phyloP scores from a whole-genome alignment of 1,140 invertebrate genomes.

The Phthorimaea operculella region DNA sequence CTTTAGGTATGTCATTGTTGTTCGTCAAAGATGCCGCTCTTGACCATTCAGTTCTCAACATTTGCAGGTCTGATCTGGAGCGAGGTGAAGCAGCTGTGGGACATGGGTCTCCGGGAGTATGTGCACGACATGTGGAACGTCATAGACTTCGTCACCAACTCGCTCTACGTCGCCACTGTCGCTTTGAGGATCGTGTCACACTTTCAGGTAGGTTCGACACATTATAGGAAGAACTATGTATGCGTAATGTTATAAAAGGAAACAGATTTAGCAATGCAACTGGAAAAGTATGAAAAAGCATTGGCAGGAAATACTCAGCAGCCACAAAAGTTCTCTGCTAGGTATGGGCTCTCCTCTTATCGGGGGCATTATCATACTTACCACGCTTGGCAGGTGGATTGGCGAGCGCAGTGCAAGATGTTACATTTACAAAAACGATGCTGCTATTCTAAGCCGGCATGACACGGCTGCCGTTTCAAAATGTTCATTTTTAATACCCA shows the following conservation, averaged over 20 bases:
- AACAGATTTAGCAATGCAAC: not conserved
- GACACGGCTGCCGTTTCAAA: not conserved
- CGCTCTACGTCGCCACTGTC: conserved; percentile 96
- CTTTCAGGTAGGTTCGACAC: conserved; percentile 78
- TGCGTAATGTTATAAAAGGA: not conserved
- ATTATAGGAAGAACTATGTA: no score
- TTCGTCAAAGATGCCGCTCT: no score
- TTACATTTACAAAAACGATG: no score
- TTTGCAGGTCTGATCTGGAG: conserved; percentile 94
- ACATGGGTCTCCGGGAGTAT: conserved; percentile 95
- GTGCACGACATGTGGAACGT: conserved; percentile 99
- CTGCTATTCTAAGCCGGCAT: no score
- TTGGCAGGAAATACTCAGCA: no score
- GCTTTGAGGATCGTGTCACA: conserved; percentile 94
- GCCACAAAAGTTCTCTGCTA: no score
- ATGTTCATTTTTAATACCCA: conserved; percentile 30
- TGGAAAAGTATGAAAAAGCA: not conserved
- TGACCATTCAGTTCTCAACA: no score
- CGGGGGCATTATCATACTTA: no score
- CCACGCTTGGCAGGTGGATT: no score
- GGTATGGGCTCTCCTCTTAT: no score
- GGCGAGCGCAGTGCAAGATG: no score
- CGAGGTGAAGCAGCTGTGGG: conserved; percentile 98
- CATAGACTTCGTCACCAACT: conserved; percentile 98
- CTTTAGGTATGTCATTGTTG: no score